phyloP scores from a whole-genome alignment of 2,888 invertebrate genomes.

The Therioaphis trifolii region DNA sequence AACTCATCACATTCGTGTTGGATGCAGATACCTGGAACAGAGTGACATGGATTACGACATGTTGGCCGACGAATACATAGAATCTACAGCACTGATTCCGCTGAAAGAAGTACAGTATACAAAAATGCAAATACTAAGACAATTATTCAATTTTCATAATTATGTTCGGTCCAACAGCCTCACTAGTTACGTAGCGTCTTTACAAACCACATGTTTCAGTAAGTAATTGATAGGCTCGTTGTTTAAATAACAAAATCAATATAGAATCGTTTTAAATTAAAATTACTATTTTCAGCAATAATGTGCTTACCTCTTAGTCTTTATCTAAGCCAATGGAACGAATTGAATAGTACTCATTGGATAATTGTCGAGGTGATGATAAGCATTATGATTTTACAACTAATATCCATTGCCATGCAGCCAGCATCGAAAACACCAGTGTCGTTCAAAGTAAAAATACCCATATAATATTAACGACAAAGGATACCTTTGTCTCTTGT shows the following conservation, averaged over 20 bases:
- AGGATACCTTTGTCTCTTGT: neutral
- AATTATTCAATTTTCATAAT: conserved; percentile 63
- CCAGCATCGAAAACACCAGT: conserved; percentile 64
- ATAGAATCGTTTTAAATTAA: too few species aligned
- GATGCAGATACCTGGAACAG: conserved; percentile 64
- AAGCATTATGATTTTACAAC: conserved; percentile 43
- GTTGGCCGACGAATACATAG: conserved; percentile 52
- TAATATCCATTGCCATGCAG: conserved; percentile 65
- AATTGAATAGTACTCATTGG: conserved; percentile 38
- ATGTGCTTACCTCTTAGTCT: conserved; percentile 55
- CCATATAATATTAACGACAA: conserved; percentile 5
- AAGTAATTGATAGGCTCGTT: neutral
- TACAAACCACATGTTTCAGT: conserved; percentile 64
- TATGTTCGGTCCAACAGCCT: conserved; percentile 61
- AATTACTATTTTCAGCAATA: conserved; percentile 50
- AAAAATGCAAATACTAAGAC: conserved; percentile 60
- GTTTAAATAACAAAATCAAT: neutral
- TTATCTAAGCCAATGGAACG: conserved; percentile 61
- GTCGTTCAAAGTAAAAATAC: conserved; percentile 65
- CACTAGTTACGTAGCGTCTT: conserved; percentile 62
- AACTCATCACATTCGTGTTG: too few species aligned
- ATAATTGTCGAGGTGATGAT: conserved; percentile 13
- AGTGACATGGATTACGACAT: conserved; percentile 56
- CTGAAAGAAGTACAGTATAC: conserved; percentile 47
- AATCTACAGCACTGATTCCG: conserved; percentile 55